Conservation (phyloP, 2,888 invertebrate genomes). For the Flabesymbios commensalis region DNA sequence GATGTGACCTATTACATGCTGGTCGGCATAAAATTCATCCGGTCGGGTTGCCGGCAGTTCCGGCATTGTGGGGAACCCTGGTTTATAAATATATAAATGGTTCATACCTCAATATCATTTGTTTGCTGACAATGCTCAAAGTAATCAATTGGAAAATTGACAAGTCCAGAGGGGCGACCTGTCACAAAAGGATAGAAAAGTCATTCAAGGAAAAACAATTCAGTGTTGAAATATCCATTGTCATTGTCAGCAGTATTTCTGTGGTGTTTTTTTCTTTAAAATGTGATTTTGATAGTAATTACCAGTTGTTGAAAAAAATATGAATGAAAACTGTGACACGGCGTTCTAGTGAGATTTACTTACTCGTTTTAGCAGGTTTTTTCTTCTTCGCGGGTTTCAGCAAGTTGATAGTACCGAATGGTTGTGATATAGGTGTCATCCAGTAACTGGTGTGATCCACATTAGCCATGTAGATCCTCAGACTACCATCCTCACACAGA, state of each 20-base stretch:
- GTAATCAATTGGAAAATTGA: conserved; percentile 91
- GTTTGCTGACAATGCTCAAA: conserved; percentile 92
- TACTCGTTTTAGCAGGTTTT: conserved; percentile 65
- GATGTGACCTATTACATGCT: no score
- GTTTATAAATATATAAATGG: no score
- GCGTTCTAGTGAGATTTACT: neutral
- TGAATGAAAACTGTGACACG: neutral
- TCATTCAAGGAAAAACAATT: no score
- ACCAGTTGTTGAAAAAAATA: neutral
- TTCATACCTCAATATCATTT: conserved; percentile 81
- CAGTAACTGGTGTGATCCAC: conserved; percentile 66
- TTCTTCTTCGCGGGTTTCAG: conserved; percentile 68
- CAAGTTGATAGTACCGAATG: conserved; percentile 57
- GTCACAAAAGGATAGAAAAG: conserved; percentile 7
- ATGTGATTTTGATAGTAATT: no score
- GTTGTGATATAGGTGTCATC: conserved; percentile 70
- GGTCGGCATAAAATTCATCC: no score
- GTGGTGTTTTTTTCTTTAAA: no score
- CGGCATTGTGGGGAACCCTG: no score
- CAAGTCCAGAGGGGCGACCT: conserved; percentile 64
- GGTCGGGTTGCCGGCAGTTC: no score
- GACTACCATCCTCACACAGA: conserved; percentile 93
- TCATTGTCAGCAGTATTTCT: no score
- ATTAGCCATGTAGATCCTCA: conserved; percentile 90
- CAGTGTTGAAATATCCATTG: no score